Conservation (phyloP, 2,797 vertebrate species). For the Liparis tanakae region DNA sequence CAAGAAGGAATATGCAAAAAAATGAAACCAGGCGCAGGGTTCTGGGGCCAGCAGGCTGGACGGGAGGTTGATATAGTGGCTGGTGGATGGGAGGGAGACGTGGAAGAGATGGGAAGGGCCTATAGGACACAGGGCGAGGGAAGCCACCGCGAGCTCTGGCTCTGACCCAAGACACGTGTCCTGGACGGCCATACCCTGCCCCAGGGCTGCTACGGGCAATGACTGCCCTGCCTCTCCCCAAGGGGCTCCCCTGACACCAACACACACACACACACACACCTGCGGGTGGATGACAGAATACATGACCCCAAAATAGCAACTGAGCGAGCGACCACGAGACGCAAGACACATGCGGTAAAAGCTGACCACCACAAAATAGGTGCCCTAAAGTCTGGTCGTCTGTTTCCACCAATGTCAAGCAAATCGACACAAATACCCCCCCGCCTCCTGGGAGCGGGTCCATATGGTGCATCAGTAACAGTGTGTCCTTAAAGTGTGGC, state of each 20-base stretch:
- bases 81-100: slow-evolving; percentile 16
- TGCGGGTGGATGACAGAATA: slow-evolving; percentile 64
- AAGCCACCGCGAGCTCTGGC: slow-evolving; percentile 75
- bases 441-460: slow-evolving; percentile 57
- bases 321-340: slow-evolving; percentile 36
- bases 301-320: slow-evolving; percentile 76
- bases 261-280: slow-evolving; percentile 47
- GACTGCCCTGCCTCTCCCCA: slow-evolving; percentile 82
- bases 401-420: slow-evolving; percentile 74
- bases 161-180: slow-evolving; percentile 76
- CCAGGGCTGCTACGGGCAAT: slow-evolving; percentile 82
- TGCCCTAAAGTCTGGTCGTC: slow-evolving; percentile 49
- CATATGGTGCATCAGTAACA: slow-evolving; percentile 69
- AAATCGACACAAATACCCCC: slow-evolving; percentile 60
- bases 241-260: slow-evolving; percentile 73
- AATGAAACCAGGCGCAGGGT: slow-evolving; percentile 6
- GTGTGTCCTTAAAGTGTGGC: slow-evolving; percentile 42
- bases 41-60: slow-evolving; percentile 33
- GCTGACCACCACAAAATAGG: slow-evolving; percentile 78
- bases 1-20: slow-evolving; percentile 11
- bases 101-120: slow-evolving; percentile 22
- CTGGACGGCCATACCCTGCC: slow-evolving; percentile 83
- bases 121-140: slow-evolving; percentile 46
- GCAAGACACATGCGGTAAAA: slow-evolving; percentile 57
- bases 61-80: slow-evolving; percentile 32